Evolutionary conservation across 2,113 vertebrate genomes (phyloP).

Genomic region (Halcyon malimbica): DNA sequence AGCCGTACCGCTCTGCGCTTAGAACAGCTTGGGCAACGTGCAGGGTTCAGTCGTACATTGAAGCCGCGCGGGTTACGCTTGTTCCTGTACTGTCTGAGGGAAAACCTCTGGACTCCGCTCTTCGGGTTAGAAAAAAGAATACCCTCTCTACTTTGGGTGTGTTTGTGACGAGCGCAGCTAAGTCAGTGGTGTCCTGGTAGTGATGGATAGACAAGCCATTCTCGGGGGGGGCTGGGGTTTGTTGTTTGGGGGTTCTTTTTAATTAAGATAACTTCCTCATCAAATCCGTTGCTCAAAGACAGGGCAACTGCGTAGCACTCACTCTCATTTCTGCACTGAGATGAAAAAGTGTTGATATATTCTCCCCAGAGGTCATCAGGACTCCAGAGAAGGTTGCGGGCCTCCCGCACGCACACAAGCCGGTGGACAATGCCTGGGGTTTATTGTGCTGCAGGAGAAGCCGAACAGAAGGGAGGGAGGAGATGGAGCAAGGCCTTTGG

Average conservation of each 20-base stretch:
- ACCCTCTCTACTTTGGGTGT: background rate
- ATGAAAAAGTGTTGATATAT: constrained; percentile 47
- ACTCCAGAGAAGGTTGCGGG: background rate
- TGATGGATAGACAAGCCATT: constrained; percentile 15
- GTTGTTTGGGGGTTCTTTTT: background rate
- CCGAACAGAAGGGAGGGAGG: constrained; percentile 32
- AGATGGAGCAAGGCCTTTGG: constrained; percentile 9
- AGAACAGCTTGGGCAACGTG: background rate
- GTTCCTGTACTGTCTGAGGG: background rate
- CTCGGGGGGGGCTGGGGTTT: no score
- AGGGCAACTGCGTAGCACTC: background rate
- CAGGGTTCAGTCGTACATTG: background rate
- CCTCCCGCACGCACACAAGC: background rate
- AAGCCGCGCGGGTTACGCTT: background rate
- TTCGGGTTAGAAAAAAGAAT: background rate
- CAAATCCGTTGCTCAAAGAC: background rate
- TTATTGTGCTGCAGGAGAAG: background rate
- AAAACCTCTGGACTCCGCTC: background rate
- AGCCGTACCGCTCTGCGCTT: background rate
- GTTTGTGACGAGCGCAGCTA: background rate
- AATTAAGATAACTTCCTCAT: constrained; percentile 30
- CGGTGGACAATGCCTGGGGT: background rate
- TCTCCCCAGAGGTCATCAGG: constrained; percentile 1
- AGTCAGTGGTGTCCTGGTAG: background rate
- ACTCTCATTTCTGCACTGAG: constrained; percentile 1